A percentile compares a stretch with the other conserved stretches of the same genome.
Evolutionary conservation across 2,113 vertebrate genomes (phyloP).

Genomic region (Oreochromis aureus): DNA sequence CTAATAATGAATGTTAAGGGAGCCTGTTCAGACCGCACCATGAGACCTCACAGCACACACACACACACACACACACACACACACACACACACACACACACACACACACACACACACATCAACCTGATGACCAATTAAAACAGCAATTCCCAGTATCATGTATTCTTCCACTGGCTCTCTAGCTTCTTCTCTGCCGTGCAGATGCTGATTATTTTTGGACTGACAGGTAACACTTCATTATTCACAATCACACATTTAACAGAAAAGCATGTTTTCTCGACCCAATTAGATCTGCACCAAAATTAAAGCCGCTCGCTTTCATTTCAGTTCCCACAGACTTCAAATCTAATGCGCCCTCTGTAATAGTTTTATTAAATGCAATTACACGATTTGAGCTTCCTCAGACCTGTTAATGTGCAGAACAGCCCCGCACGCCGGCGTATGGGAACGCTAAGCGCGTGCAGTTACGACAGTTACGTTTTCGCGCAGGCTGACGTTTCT

Average conservation of each 20-base stretch:
- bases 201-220: constrained; percentile 53
- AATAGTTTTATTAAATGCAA: constrained; percentile 45
- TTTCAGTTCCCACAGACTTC: constrained; percentile 23
- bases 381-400: constrained; percentile 12
- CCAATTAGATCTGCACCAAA: constrained; percentile 45
- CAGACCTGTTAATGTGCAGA: constrained; percentile 6
- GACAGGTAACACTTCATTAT: constrained; percentile 62
- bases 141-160: constrained; percentile 23
- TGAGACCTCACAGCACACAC: constrained; percentile 40
- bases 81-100: not conserved
- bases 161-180: constrained; percentile 26
- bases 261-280: constrained; percentile 43
- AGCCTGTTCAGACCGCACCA: constrained; percentile 61
- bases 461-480: not conserved
- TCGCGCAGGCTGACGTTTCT: not conserved
- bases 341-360: not conserved
- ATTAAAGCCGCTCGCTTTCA: constrained; percentile 41
- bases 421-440: not conserved
- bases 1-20: constrained; percentile 69
- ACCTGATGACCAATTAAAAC: constrained; percentile 68
- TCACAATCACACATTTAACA: constrained; percentile 43
- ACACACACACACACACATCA: not conserved
- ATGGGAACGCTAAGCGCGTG: not conserved
- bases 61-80: not conserved
- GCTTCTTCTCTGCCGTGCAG: constrained; percentile 19